Evolutionary conservation across 2,888 invertebrate species (phyloP), one percentile per base, ranked within the genome.

Genomic region (Troilus luridus): DNA sequence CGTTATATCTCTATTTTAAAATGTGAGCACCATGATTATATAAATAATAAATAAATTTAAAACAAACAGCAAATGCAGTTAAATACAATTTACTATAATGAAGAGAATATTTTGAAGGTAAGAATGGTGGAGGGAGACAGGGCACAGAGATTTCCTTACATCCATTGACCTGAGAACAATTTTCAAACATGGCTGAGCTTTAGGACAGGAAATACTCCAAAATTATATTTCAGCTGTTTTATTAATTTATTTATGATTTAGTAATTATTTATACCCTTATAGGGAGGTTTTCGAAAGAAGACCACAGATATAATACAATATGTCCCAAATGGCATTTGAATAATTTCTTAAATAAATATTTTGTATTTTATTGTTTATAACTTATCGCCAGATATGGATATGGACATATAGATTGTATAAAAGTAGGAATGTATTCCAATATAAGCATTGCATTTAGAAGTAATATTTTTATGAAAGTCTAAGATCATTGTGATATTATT

Each of bases 161-260:
- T 77, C 7, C 72, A 41, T 41, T 77, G 72, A 77, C 72, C 72
- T 77, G 72, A 27, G 7, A 77, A 77, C 19, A 41, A 77, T 77
- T 77, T 77, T 77, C 72, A 77, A 77, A 77, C 72, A 41, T 77
- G 72, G 41, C 24, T 24, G 67, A 27, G 67, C 72, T 41, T 41
- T 17, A 6, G 0, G 72, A 7, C 41, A 27, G 8, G 17, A 27
- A 27, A 41, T 7, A 6, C 17, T 0, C 72, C 41, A 27, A 77
- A 77, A 77, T 77, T 8, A 77, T 19, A 1, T 77, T 72, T 72
- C 14, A 24, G 6, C 6, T 14, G 17, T 27, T 6, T 72, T 27
- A 72, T 72, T 72, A 27, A 27, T 27, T 41, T 27, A 77, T 77
- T 24, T 41, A 77, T 77, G 8, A 14, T 7, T 77, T 17, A 8